Evolutionary conservation across 2,113 vertebrate genomes (phyloP), one percentile per base, ranked within the genome.

Genomic region (Melospiza melodia): DNA sequence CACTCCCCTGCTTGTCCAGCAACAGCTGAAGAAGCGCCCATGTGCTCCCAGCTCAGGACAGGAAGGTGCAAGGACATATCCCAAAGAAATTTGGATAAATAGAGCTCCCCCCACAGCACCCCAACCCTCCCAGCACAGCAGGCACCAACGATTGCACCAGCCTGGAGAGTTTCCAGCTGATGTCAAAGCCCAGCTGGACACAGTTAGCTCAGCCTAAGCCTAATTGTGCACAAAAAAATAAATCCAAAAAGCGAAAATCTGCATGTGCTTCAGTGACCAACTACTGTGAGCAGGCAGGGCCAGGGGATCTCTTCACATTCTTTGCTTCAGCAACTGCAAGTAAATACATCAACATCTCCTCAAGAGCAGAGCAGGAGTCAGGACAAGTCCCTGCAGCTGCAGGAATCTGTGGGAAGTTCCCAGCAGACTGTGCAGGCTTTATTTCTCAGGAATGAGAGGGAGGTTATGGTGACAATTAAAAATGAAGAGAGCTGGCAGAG

Each of bases 201-300:
- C 66, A 44, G 66, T 83, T 89, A 61, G 52, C 68, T 89, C 80
- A 62, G 81, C 4, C 62, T 67, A 81, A 84, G 78, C 68, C 44
- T 90, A 90, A 87, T 80, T 87, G 73, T 65, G 67, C 81, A 52
- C 65, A 48, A 51, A 59, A 52, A 62, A 46, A 28, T 16, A 77
- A 52, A 78, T 52, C 62, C n/a, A 30, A 57, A 88, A 87, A 74
- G 61, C 71, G 1, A 78, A 83, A 83, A 48, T 39, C 62, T 79
- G 57, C 62, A 66, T 57, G 85, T 91, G 94, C 82, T 94, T 90
- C 86, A 90, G 77, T 76, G 73, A 58, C 82, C 86, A 72, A 63
- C 46, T 30, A 11, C 67, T 80, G 73, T 67, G 63, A 90, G 73
- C 20, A 76, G 41, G 21, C 43, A 57, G 62, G 85, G 81, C 92